Conservation (phyloP, 2,113 vertebrate genomes). For the Peucedramus taeniatus region DNA sequence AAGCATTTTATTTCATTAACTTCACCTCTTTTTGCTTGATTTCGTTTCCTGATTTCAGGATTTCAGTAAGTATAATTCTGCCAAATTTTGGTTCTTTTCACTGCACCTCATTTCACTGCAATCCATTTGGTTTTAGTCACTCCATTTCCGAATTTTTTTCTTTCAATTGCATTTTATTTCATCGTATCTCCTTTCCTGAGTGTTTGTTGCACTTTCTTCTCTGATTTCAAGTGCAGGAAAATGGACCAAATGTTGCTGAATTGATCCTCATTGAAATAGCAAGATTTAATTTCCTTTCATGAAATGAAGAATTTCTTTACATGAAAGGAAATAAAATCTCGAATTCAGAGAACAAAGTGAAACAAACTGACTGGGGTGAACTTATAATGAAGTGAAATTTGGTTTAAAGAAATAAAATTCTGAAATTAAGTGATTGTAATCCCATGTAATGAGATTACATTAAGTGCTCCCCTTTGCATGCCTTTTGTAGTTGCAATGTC, state of each 20-base stretch:
- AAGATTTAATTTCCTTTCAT: neutral
- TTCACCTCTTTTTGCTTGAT: neutral
- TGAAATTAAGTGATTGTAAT: neutral
- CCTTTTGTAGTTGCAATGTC: neutral
- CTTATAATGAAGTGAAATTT: neutral
- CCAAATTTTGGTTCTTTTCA: neutral
- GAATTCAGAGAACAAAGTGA: neutral
- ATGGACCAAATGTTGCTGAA: neutral
- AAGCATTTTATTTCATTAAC: neutral
- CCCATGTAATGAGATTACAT: neutral
- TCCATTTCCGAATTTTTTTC: neutral
- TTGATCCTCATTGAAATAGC: accelerated
- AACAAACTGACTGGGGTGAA: neutral
- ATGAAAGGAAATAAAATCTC: neutral
- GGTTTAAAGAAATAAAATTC: neutral
- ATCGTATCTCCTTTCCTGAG: neutral
- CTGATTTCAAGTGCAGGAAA: neutral
- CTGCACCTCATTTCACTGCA: neutral
- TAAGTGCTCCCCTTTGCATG: neutral
- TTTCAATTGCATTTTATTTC: neutral
- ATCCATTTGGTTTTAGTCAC: neutral
- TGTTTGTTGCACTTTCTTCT: neutral
- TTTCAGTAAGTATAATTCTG: neutral
- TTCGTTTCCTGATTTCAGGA: accelerated
- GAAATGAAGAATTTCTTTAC: neutral